Conservation (phyloP, 2,797 vertebrate genomes). For the Danio kyathit region DNA sequence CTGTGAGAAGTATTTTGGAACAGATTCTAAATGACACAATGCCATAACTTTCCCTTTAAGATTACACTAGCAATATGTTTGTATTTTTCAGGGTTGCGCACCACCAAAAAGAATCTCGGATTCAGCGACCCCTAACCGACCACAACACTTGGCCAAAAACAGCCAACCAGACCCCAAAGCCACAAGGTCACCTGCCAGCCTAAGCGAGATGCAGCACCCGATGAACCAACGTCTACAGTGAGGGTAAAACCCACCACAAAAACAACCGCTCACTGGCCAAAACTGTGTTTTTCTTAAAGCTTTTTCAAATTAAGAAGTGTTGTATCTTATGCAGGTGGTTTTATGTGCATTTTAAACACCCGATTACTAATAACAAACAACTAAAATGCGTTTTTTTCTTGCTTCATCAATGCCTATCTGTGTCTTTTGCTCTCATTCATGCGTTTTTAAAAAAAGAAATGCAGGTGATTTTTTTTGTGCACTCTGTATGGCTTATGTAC, state of each 20-base stretch:
- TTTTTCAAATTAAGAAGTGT: slow-evolving; percentile 53
- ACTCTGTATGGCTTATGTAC: slow-evolving; percentile 63
- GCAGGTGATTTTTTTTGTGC: slow-evolving; percentile 64
- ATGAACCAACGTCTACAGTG: slow-evolving; percentile 16
- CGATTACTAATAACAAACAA: slow-evolving; percentile 46
- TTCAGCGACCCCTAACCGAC: neutral
- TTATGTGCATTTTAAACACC: slow-evolving; percentile 50
- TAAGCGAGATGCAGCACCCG: slow-evolving; percentile 35
- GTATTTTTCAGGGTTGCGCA: slow-evolving; percentile 23
- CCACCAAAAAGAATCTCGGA: slow-evolving; percentile 29
- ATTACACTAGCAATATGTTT: neutral
- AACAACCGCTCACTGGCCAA: slow-evolving; percentile 40
- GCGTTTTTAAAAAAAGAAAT: slow-evolving; percentile 68
- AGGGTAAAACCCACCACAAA: slow-evolving; percentile 17
- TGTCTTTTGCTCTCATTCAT: slow-evolving; percentile 67
- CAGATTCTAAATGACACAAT: neutral
- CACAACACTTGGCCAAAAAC: slow-evolving; percentile 11
- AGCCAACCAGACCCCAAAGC: slow-evolving; percentile 34
- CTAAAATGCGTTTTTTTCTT: slow-evolving; percentile 17
- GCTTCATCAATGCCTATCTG: slow-evolving; percentile 48
- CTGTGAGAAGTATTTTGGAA: neutral
- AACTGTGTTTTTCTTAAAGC: slow-evolving; percentile 53
- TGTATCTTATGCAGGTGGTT: slow-evolving; percentile 50
- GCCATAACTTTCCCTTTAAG: neutral
- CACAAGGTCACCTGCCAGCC: slow-evolving; percentile 39